Evolutionary conservation across 35 echinoderm and acorn worm genomes (phyloP).

Genomic region (Chiridota heheva): DNA sequence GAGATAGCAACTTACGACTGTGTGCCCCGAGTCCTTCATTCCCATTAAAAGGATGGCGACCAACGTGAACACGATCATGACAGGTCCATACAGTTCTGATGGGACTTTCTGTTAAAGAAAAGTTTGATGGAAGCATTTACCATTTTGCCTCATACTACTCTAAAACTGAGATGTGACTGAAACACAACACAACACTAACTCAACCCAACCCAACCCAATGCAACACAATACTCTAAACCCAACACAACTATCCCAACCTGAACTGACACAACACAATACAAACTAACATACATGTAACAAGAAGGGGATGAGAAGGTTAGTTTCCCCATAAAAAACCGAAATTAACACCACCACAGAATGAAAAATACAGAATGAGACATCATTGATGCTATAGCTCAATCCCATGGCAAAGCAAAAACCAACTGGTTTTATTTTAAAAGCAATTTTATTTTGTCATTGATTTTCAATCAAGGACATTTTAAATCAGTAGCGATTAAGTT

Average conservation of each 20-base stretch:
- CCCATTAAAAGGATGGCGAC: constrained; percentile 90
- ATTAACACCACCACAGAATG: too few relatives aligned
- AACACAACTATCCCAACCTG: background rate
- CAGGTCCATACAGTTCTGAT: constrained; percentile 86
- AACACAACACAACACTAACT: background rate
- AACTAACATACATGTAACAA: too few relatives aligned
- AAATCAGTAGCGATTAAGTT: too few relatives aligned
- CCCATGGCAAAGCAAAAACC: too few relatives aligned
- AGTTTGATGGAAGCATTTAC: background rate
- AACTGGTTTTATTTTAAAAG: too few relatives aligned
- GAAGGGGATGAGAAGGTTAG: too few relatives aligned
- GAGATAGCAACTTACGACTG: constrained; percentile 98
- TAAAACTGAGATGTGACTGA: background rate
- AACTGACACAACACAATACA: too few relatives aligned
- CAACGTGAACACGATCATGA: constrained; percentile 95
- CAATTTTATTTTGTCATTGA: too few relatives aligned
- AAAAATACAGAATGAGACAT: too few relatives aligned
- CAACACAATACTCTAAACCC: background rate
- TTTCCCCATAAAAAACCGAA: too few relatives aligned
- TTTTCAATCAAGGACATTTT: too few relatives aligned
- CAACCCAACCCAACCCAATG: background rate
- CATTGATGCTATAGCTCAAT: too few relatives aligned
- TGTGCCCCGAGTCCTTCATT: constrained; percentile 91
- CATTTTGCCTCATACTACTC: background rate
- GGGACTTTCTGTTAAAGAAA: constrained; percentile 73